phyloP scores from a whole-genome alignment of 1,140 invertebrate genomes.

The Zelostemma sp. region DNA sequence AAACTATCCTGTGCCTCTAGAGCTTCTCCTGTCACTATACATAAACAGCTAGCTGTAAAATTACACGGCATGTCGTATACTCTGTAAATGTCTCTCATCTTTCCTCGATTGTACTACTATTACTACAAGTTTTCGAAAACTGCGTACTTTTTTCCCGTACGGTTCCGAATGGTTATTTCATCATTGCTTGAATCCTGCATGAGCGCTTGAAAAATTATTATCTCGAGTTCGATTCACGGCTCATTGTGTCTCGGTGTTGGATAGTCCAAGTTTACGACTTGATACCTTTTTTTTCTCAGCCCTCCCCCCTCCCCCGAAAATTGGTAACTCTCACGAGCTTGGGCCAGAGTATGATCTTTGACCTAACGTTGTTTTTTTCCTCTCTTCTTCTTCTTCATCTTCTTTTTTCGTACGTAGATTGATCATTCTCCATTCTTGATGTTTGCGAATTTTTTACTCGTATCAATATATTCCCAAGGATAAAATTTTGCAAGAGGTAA shows the following conservation, averaged over 20 bases:
- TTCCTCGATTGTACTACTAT: neutral
- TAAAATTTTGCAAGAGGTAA: no score
- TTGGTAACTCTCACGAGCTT: no score
- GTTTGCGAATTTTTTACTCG: no score
- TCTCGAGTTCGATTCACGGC: neutral
- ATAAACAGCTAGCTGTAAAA: conserved; percentile 70
- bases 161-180: conserved; percentile 12
- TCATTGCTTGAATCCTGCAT: conserved; percentile 50
- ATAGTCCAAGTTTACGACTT: neutral
- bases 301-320: no score
- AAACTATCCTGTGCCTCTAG: conserved; percentile 70
- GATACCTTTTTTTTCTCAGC: neutral
- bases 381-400: conserved; percentile 4
- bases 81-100: conserved; percentile 19
- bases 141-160: conserved; percentile 7
- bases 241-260: conserved; percentile 11
- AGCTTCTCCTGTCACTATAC: conserved; percentile 72
- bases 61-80: conserved; percentile 64
- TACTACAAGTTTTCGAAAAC: neutral
- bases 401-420: neutral
- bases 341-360: no score
- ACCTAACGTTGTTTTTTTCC: conserved; percentile 21
- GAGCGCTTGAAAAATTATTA: conserved; percentile 37
- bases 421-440: no score
- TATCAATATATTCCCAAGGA: no score